Base-by-base conservation (phyloP, 2,888 invertebrate species). In the Osedax fenrisi region DNA sequence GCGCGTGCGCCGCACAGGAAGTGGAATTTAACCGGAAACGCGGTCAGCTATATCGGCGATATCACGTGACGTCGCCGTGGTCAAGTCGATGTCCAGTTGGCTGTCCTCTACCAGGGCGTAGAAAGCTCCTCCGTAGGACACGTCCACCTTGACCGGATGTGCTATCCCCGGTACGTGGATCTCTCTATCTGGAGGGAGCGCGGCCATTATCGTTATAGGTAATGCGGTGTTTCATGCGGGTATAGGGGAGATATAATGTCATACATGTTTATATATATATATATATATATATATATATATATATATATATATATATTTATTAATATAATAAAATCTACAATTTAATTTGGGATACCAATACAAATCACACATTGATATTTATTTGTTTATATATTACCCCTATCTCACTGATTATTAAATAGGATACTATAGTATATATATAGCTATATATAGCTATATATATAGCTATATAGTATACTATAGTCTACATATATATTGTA, bases 61-160 rank as follows among this genome's bases (percentile, higher is more conserved):
- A 3, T 78, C 76, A 17, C 27, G 59, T 26, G 75, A 76, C 10
- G 68, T 13, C 26, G 78, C 75, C n/a, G 61, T 66, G 67, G 56
- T 72, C 2, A 84, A 71, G 76, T 82, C 78, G 2, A 84, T 72
- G 0, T 80, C 80, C 17, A 83, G 74, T 13, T 77, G 70, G 0
- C 73, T 61, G 22, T 80, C 82, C 2, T 80, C 75, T 5, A 84
- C 77, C 24, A 85, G 75, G 2, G 82, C 84, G 77, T 84, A 85
- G 78, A 84, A 85, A 0, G 84, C 82, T 2, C 85, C 85, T 22
- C 85, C 85, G 76, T 81, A 85, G 2, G 80, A 80, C 23, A 85
- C 80, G 76, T 85, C 84, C 3, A 83, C 79, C 10, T 64, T 77
- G 0, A 82, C 76, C 2, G 59, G 67, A 3, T 5, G 17, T 17